phyloP scores from a whole-genome alignment of 2,113 vertebrate species.

The Menura novaehollandiae region DNA sequence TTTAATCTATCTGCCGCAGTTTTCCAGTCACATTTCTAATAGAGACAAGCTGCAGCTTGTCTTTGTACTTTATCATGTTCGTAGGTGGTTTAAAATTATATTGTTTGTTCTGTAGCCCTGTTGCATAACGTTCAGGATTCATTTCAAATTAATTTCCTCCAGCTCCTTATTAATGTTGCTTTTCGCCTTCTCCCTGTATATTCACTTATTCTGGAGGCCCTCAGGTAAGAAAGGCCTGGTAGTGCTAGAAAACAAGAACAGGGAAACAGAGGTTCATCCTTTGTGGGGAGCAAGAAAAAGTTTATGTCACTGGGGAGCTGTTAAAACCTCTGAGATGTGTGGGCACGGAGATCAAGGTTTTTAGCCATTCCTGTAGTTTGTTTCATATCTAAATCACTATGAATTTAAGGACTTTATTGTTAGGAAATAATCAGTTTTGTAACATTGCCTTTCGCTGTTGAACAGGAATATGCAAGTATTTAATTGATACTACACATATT shows the following conservation, averaged over 20 bases:
- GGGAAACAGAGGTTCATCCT: neutral
- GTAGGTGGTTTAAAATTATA: neutral
- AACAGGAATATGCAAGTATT: neutral
- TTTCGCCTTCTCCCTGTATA: neutral
- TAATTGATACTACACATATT: neutral
- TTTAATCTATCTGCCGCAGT: neutral
- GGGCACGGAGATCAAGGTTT: fast-evolving
- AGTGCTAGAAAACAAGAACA: neutral
- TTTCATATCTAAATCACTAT: neutral
- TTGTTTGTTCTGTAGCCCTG: neutral
- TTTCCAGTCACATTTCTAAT: neutral
- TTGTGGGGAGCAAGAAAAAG: neutral
- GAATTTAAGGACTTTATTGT: neutral
- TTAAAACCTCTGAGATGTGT: neutral
- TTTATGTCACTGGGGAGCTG: neutral
- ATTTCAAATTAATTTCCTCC: neutral
- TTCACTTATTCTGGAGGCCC: neutral
- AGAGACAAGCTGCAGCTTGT: neutral
- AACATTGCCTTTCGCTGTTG: neutral
- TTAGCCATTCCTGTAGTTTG: neutral
- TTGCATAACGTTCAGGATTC: neutral
- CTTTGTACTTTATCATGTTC: neutral
- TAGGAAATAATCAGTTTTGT: neutral
- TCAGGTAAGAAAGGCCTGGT: neutral
- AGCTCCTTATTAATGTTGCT: neutral